A percentile compares a stretch with the other conserved stretches of the same genome.
These are phyloP conservation scores for Proales similis DNA, from an alignment of 1,140 invertebrate species.

Conservation along the genomic window DNA sequence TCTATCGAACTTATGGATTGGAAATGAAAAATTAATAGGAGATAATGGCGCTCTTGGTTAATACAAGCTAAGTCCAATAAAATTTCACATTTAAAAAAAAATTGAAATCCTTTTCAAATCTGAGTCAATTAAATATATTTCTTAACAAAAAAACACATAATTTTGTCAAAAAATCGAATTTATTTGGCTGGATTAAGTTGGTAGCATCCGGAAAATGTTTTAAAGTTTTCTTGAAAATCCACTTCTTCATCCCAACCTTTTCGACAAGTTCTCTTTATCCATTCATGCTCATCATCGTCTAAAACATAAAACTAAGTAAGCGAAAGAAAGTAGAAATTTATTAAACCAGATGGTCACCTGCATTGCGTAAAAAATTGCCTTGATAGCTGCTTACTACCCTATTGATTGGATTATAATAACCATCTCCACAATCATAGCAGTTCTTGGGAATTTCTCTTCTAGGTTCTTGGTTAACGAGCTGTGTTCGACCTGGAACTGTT, in stretches of 20 bases:
- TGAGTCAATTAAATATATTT: too few relatives aligned
- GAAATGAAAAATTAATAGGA: too few relatives aligned
- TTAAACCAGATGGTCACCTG: conserved; percentile 43
- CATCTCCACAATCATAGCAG: conserved; percentile 55
- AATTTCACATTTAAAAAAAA: too few relatives aligned
- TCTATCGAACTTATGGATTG: too few relatives aligned
- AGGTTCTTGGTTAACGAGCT: conserved; percentile 51
- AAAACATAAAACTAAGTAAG: conserved; percentile 39
- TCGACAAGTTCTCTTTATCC: conserved; percentile 51
- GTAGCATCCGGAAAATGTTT: conserved; percentile 36
- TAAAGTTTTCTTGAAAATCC: conserved; percentile 42
- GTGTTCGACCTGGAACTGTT: conserved; percentile 46
- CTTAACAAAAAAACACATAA: too few relatives aligned
- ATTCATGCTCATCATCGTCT: conserved; percentile 54
- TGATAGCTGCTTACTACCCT: conserved; percentile 53
- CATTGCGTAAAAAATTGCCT: conserved; percentile 52
- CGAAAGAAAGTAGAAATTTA: conserved; percentile 7
- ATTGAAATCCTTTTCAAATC: too few relatives aligned
- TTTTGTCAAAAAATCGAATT: too few relatives aligned
- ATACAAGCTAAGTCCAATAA: too few relatives aligned
- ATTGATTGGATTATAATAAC: conserved; percentile 53
- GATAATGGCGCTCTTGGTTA: too few relatives aligned
- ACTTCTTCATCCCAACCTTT: conserved; percentile 54
- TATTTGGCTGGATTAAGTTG: too few relatives aligned
- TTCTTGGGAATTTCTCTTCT: conserved; percentile 52